These are phyloP conservation scores for Ypsolopha scabrella DNA, from an alignment of 2,888 invertebrate species.

Conservation along the genomic window DNA sequence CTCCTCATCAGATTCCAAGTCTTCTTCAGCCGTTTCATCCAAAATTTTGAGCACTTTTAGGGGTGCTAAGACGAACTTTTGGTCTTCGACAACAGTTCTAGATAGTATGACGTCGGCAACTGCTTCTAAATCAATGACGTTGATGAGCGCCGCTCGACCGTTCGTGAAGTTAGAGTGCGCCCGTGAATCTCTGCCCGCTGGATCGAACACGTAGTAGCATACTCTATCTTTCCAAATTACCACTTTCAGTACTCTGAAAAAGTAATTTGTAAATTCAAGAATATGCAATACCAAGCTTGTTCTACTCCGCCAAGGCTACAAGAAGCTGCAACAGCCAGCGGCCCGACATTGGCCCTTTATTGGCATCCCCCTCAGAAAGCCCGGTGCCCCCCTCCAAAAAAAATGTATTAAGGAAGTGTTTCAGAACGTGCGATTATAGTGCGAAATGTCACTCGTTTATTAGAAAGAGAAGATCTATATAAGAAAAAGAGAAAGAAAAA, in stretches of 20 bases:
- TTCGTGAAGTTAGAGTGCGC: constrained; percentile 54
- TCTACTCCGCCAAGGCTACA: no score
- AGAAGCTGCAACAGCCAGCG: no score
- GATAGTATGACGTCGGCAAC: constrained; percentile 63
- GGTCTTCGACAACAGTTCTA: constrained; percentile 54
- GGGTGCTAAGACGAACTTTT: constrained; percentile 58
- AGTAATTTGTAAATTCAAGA: background rate
- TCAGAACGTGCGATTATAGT: no score
- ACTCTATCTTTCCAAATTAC: constrained; percentile 72
- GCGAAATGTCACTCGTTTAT: no score
- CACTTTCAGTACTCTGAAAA: constrained; percentile 49
- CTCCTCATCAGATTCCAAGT: constrained; percentile 59
- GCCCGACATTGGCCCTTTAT: no score
- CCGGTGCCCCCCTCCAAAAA: no score
- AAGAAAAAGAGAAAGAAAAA: no score
- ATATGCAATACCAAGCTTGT: background rate
- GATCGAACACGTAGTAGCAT: constrained; percentile 74
- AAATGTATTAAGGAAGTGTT: no score
- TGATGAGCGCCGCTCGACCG: constrained; percentile 69
- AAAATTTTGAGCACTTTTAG: constrained; percentile 58
- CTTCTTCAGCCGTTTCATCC: constrained; percentile 48
- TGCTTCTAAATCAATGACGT: constrained; percentile 61
- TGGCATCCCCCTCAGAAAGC: no score
- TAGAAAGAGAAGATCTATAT: no score
- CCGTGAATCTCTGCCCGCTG: constrained; percentile 66